Base-by-base conservation (phyloP, 2,113 vertebrate genomes). In the Neodontobutis hainanensis region DNA sequence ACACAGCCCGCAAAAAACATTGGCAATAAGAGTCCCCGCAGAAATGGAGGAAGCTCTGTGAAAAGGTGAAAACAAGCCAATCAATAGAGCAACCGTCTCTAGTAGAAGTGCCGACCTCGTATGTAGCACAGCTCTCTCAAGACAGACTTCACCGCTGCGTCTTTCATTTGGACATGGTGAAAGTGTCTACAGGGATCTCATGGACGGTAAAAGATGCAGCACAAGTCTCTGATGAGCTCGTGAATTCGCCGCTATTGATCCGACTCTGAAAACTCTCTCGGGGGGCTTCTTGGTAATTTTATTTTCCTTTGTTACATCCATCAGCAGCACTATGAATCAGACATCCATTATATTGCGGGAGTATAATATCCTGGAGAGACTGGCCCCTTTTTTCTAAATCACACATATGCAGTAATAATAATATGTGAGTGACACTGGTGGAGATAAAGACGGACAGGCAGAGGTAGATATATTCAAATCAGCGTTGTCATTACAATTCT, bases 201-300 rank as follows among this genome's bases (percentile, higher is more conserved):
- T 35, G 32, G 19, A 35, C 56, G 40, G 34, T 38, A 56, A 62
- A 60, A 68, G 32, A 51, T 11, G 35, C 15, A 14, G 61, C 56
- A 16, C 3, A 45, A 14, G 51, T 44, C 73, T 68, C 71, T 60
- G 61, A 79, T 68, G 47, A 69, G 70, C 75, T 61, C 53, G 58
- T 79, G 65, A 77, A 78, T 73, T 75, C 46, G 64, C 53, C 8
- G 12, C 8, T 63, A 81, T 80, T 62, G 82, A 85, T 81, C 74
- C 2, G 4, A 4, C 59, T 66, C 45, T 49, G 58, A 4, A 52
- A 6, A n/a, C 34, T 64, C 73, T 73, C 56, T 56, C n/a, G 0
- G 47, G 58, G 27, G 43, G 49, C 40, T 66, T 80, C 47, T 43
- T 8, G 48, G 8, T 75, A 27, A 70, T 78, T 70, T 61, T 40